These are phyloP conservation scores for Anhinga rufa DNA, from an alignment of 2,113 vertebrate genomes.

Conservation along the genomic window DNA sequence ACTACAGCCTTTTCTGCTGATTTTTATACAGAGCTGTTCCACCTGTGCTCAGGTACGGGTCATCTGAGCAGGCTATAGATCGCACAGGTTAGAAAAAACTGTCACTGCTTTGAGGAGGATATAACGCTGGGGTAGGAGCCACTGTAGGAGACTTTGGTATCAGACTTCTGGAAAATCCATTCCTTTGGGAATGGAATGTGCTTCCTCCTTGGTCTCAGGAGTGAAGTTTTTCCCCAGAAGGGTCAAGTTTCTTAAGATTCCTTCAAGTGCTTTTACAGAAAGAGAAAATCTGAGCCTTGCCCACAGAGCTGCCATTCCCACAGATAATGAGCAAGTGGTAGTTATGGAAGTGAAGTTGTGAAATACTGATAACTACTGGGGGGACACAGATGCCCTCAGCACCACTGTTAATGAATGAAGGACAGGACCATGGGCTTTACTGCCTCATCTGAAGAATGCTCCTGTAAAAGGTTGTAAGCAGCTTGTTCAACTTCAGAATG, in stretches of 20 bases:
- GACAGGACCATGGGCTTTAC: background rate
- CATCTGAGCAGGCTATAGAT: background rate
- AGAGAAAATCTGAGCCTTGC: background rate
- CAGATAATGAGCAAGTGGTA: background rate
- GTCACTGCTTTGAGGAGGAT: background rate
- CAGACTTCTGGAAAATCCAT: background rate
- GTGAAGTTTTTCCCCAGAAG: background rate
- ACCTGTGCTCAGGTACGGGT: background rate
- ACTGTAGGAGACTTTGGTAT: background rate
- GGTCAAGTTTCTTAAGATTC: background rate
- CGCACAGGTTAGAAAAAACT: background rate
- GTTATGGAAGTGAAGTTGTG: background rate
- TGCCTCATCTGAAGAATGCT: background rate
- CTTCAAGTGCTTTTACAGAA: accelerated
- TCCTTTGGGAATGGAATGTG: background rate
- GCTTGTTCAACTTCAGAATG: background rate
- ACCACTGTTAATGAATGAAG: background rate
- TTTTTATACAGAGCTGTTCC: background rate
- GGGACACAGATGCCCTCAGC: background rate
- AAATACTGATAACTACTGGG: background rate
- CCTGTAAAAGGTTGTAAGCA: background rate
- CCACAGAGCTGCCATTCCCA: background rate
- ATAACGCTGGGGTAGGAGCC: background rate
- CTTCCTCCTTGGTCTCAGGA: background rate
- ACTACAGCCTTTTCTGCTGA: background rate